Percentiles rank a stretch among this genome's conserved stretches.
phyloP scores from a whole-genome alignment of 2,888 invertebrate species.

The Punctoribates punctum region DNA sequence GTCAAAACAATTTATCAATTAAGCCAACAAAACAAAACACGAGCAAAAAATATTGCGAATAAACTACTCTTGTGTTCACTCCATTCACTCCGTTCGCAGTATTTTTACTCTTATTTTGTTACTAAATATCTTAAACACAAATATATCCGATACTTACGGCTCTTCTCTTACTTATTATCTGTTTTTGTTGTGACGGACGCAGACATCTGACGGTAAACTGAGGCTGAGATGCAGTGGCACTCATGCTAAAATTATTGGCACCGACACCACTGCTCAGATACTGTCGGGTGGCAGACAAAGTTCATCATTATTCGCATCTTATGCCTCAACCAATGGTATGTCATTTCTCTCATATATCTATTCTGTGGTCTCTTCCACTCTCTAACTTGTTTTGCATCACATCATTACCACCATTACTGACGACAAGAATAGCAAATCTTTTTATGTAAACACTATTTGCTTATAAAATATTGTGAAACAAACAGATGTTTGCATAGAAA shows the following conservation, averaged over 20 bases:
- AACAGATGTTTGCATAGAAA: not conserved
- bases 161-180: not conserved
- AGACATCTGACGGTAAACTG: conserved; percentile 38
- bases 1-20: conserved; percentile 17
- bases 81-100: not conserved
- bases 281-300: conserved; percentile 31
- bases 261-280: not conserved
- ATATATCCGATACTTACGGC: not conserved
- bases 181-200: not conserved
- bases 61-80: not conserved
- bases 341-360: not conserved
- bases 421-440: no score
- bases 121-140: not conserved
- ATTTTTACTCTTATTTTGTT: not conserved
- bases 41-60: not conserved
- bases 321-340: conserved; percentile 8
- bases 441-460: no score
- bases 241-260: conserved; percentile 34
- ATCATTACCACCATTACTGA: not conserved
- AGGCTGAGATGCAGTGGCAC: conserved; percentile 31
- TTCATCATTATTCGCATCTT: conserved; percentile 15
- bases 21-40: not conserved
- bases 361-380: not conserved
- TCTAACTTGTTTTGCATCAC: not conserved
- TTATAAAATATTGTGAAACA: not conserved